Evolutionary conservation across 2,113 vertebrate species (phyloP), one percentile per base, ranked within the genome.

Genomic region (Maylandia zebra): DNA sequence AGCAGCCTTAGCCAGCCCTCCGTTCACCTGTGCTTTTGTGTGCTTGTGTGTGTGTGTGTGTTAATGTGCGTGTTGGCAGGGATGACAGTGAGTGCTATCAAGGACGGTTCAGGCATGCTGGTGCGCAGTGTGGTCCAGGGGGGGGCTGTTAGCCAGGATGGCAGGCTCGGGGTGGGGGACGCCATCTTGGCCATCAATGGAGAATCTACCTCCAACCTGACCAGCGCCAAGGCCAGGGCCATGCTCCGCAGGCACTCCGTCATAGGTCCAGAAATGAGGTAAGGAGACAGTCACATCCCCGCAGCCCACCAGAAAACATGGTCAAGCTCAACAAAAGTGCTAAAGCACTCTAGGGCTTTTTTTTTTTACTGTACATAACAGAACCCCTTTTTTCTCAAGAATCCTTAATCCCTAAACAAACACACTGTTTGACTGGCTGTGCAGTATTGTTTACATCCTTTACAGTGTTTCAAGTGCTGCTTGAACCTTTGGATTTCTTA

Each of bases 191-290:
- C 97, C 45, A 96, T 99, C 89, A 99, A 99, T 91, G 97, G 98
- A 89, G 98, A 99, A 86, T 93, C 96, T 38, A 97, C 98, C 61
- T 93, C 95, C 86, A 96, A 97, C 90, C 95, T 99, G 94, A 98
- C 94, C 92, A 98, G 95, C 89, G 95, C 97, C 78, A 97, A 97
- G 89, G 98, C 98, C 59, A 95, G 99, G 69, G 98, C 98, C 17
- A 96, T 98, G 97, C 95, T 99, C n/a, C 97, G 99, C 84, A 97
- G 96, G 82, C 98, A 99, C 96, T 99, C 99, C 5, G 97, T 99
- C 32, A 95, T 97, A 83, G 98, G 98, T 89, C 97, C 97, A 48
- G 97, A 98, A 79, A 97, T 99, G 95, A 98, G 97, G 99, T 99
- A 97, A 94, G 97, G 95, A 89, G 64, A 41, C 81, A 30, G 52